Evolutionary conservation across 2,113 vertebrate species (phyloP).

Genomic region (Nothoprocta pentlandii): DNA sequence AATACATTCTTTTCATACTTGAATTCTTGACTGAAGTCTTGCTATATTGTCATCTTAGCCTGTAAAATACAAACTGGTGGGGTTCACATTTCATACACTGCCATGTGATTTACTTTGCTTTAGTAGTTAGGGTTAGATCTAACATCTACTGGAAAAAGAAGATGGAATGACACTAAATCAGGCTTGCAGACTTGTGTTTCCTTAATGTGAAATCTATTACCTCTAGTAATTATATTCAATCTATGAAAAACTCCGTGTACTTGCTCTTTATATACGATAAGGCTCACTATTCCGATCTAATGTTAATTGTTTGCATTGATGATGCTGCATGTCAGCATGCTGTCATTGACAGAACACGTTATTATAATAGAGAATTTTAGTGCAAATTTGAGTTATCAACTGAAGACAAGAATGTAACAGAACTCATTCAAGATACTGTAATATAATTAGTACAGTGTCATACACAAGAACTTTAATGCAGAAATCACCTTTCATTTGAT

Average conservation of each 20-base stretch:
- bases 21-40: not conserved
- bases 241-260: not conserved
- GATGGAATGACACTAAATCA: not conserved
- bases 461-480: not conserved
- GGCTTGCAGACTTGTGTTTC: not conserved
- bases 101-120: not conserved
- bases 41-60: not conserved
- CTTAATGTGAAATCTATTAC: not conserved
- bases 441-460: not conserved
- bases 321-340: not conserved
- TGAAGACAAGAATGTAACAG: not conserved
- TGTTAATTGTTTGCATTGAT: conserved; percentile 16
- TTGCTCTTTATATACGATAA: not conserved
- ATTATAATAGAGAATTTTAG: not conserved
- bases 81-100: not conserved
- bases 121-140: not conserved
- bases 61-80: not conserved
- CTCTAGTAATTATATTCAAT: not conserved
- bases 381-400: not conserved
- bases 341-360: not conserved
- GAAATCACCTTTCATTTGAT: conserved; percentile 4
- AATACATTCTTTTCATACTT: not conserved
- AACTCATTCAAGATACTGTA: not conserved
- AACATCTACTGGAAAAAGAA: not conserved
- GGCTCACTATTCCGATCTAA: not conserved